Evolutionary conservation across 2,888 invertebrate genomes (phyloP).

Genomic region (Euclidia mi): DNA sequence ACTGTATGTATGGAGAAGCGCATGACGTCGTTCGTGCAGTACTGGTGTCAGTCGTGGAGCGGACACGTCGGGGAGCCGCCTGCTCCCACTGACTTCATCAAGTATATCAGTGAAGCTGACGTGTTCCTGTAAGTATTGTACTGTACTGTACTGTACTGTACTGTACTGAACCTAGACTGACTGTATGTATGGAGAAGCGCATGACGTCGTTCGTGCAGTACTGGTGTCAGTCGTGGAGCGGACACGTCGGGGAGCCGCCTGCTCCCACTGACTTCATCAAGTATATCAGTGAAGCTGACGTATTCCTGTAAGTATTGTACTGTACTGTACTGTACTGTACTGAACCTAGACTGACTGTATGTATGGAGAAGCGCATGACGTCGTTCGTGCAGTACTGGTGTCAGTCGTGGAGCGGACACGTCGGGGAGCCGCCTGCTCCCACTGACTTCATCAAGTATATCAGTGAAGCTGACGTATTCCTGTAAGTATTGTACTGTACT

Average conservation of each 20-base stretch:
- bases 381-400: slow-evolving; percentile 90
- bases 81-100: slow-evolving; percentile 72
- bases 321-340: too few relatives aligned
- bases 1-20: too few relatives aligned
- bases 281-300: neutral
- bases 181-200: too few relatives aligned
- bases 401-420: slow-evolving; percentile 90
- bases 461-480: slow-evolving; percentile 90
- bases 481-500: slow-evolving; percentile 87
- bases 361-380: slow-evolving; percentile 91
- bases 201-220: slow-evolving; percentile 81
- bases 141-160: too few relatives aligned
- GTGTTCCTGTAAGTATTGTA: too few relatives aligned
- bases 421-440: slow-evolving; percentile 88
- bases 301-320: too few relatives aligned
- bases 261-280: slow-evolving; percentile 73
- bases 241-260: slow-evolving; percentile 89
- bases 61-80: slow-evolving; percentile 90
- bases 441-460: slow-evolving; percentile 89
- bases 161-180: too few relatives aligned
- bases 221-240: slow-evolving; percentile 91
- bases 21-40: slow-evolving; percentile 79
- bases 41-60: slow-evolving; percentile 90
- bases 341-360: slow-evolving; percentile 91
- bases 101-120: neutral